A percentile compares a stretch with the other conserved stretches of the same genome.
Conservation (phyloP, 2,797 vertebrate genomes). For the Microcaecilia unicolor region DNA sequence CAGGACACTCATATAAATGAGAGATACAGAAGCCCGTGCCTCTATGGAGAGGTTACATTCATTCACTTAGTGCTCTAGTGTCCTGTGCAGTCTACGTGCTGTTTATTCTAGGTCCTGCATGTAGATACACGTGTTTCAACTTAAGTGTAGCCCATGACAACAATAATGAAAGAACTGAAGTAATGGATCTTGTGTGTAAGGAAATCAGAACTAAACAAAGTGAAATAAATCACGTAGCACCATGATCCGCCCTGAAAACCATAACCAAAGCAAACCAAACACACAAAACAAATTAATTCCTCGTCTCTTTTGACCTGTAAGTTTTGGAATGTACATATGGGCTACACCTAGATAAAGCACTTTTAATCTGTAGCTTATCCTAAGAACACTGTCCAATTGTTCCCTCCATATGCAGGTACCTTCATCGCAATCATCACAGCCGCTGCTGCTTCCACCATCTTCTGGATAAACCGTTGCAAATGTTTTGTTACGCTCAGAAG, state of each 20-base stretch:
- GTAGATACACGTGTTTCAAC: not conserved
- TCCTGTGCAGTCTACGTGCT: slow-evolving; percentile 5
- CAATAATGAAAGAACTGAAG: slow-evolving; percentile 5
- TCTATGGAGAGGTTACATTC: too few species aligned
- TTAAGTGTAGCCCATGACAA: slow-evolving; percentile 12
- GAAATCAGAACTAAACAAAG: slow-evolving; percentile 11
- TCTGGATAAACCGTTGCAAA: too few species aligned
- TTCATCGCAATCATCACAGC: too few species aligned
- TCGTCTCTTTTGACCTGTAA: not conserved
- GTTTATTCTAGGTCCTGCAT: too few species aligned
- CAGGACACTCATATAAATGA: slow-evolving; percentile 31
- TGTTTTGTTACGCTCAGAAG: too few species aligned
- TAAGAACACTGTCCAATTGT: not conserved
- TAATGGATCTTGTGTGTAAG: slow-evolving; percentile 24
- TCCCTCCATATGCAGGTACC: not conserved
- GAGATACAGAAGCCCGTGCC: too few species aligned
- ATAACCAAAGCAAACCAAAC: not conserved
- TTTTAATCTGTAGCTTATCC: not conserved
- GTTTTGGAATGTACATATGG: too few species aligned
- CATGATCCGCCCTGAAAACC: not conserved
- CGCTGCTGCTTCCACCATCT: too few species aligned
- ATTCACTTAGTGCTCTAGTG: too few species aligned
- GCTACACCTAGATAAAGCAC: not conserved
- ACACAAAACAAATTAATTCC: not conserved
- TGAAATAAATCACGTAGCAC: slow-evolving; percentile 11